Conservation (phyloP, 2,888 invertebrate genomes). For the Parasteatoda lunata region DNA sequence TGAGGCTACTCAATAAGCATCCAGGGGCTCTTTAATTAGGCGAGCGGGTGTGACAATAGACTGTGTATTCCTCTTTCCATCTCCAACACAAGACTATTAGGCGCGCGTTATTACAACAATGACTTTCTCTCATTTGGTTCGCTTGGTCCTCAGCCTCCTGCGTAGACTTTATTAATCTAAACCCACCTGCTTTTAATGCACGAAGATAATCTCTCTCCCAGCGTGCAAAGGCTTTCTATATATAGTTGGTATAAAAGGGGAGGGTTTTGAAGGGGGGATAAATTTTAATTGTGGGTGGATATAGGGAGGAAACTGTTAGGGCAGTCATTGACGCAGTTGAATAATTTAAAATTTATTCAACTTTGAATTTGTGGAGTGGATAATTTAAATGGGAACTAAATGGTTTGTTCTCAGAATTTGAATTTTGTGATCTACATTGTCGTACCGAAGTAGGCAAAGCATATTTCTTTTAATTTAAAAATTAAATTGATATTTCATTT, state of each 20-base stretch:
- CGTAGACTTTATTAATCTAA: constrained; percentile 61
- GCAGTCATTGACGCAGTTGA: too few species aligned
- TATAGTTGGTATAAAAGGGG: too few species aligned
- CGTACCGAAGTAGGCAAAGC: too few species aligned
- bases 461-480: too few species aligned
- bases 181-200: constrained; percentile 65
- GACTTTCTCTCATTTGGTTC: constrained; percentile 17
- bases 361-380: too few species aligned
- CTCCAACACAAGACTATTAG: constrained; percentile 49
- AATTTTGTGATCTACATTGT: too few species aligned
- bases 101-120: constrained; percentile 62
- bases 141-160: constrained; percentile 11
- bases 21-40: constrained; percentile 61
- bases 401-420: too few species aligned
- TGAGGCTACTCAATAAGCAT: constrained; percentile 67
- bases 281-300: background rate
- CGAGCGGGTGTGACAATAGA: constrained; percentile 65
- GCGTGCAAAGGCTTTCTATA: background rate
- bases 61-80: constrained; percentile 50
- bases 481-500: too few species aligned
- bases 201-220: constrained; percentile 36
- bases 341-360: too few species aligned
- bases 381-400: too few species aligned
- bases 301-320: too few species aligned
- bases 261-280: background rate